Evolutionary conservation across 2,888 invertebrate species (phyloP).

Genomic region (Phaedon cochleariae): DNA sequence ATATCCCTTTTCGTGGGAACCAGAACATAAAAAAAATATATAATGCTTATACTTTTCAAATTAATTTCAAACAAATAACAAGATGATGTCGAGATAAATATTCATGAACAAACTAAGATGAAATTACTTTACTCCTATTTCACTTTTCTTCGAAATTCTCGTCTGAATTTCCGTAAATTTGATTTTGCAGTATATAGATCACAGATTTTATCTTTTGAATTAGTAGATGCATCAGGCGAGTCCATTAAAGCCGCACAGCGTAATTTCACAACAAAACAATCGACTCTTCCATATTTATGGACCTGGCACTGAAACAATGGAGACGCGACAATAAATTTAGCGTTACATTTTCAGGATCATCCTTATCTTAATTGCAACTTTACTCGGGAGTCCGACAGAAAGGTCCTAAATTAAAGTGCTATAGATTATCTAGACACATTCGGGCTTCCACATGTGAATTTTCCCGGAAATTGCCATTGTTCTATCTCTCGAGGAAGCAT

Average conservation of each 20-base stretch:
- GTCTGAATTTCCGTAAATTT: too few species aligned
- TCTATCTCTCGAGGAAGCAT: neutral
- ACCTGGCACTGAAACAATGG: constrained; percentile 41
- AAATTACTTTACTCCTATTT: too few species aligned
- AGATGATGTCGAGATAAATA: too few species aligned
- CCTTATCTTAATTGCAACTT: constrained; percentile 56
- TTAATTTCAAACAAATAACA: too few species aligned
- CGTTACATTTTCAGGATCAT: constrained; percentile 45
- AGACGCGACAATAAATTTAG: constrained; percentile 45
- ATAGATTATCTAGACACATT: constrained; percentile 50
- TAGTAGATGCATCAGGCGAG: neutral
- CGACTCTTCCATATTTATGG: constrained; percentile 15
- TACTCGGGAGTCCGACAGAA: constrained; percentile 45
- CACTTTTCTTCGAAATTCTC: too few species aligned
- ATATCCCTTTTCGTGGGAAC: too few species aligned
- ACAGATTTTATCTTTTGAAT: neutral
- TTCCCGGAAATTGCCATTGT: constrained; percentile 39
- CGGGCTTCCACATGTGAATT: constrained; percentile 47
- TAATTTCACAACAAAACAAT: constrained; percentile 1
- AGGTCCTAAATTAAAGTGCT: constrained; percentile 53
- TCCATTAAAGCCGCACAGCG: neutral
- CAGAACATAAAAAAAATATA: too few species aligned
- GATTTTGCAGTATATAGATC: neutral
- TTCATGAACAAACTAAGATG: too few species aligned
- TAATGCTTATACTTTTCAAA: too few species aligned